Percentiles rank a stretch among this genome's conserved stretches.
These are phyloP conservation scores for Lithophane socia DNA, from an alignment of 2,888 invertebrate genomes.

Conservation along the genomic window DNA sequence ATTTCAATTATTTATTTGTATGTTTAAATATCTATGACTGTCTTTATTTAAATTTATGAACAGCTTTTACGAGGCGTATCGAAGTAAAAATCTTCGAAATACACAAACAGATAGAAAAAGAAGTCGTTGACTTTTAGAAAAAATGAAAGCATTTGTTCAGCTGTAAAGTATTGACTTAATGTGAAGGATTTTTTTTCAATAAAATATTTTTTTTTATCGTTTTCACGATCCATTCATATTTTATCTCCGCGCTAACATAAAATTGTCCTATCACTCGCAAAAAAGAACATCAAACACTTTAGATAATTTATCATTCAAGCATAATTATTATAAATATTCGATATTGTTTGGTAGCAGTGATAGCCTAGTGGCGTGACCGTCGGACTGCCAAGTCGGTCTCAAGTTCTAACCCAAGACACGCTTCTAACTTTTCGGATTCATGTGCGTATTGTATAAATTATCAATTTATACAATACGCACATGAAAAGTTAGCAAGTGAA, in stretches of 20 bases:
- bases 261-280: background rate
- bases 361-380: too few relatives aligned
- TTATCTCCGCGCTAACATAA: background rate
- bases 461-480: too few relatives aligned
- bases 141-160: conserved; percentile 13
- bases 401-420: too few relatives aligned
- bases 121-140: conserved; percentile 36
- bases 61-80: conserved; percentile 3
- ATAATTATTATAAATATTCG: background rate
- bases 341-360: background rate
- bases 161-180: background rate
- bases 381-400: too few relatives aligned
- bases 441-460: too few relatives aligned
- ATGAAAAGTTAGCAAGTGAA: too few relatives aligned
- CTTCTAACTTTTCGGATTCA: too few relatives aligned
- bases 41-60: conserved; percentile 51
- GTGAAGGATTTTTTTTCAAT: conserved; percentile 17
- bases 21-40: conserved; percentile 17
- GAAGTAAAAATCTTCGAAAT: conserved; percentile 13
- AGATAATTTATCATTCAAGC: background rate
- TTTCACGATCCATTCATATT: conserved; percentile 12
- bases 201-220: conserved; percentile 11
- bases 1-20: too few relatives aligned
- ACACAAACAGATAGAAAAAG: background rate
- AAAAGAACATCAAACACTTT: background rate